Base-by-base conservation (phyloP, 1,140 invertebrate species). In the Drosophila paulistorum region DNA sequence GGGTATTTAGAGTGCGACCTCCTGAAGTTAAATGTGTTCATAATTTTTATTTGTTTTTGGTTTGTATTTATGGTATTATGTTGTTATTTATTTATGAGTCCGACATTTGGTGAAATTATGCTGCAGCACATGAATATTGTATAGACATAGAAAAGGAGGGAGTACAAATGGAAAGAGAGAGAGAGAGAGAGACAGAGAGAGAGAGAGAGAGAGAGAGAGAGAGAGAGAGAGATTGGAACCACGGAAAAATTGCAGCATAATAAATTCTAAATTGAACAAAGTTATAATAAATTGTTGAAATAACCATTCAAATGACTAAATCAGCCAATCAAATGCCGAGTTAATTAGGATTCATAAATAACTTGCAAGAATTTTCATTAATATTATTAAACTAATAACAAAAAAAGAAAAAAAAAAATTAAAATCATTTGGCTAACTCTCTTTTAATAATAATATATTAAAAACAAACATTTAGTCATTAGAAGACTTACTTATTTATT, bases 101-200 rank as follows among this genome's bases (percentile, higher is more conserved):
- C 37, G 57, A 37, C 33, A 37, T 59, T 59, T 59, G 57, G 14
- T 37, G 26, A 37, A 59, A 37, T 59, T 59, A 37, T 17, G 57
- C 57, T 59, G 57, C 57, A 59, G 33, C 57, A 59, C 39, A 59
- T 59, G 9, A 59, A 59, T 59, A 59, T 59, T 59, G 9, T 37
- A 59, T 37, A 37, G 9, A 37, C 14, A 11, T 6, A 37, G 35
- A 37, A 11, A 37, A 20, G 30, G 10, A 9, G 9, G 7, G 14
- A 39, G 9, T 9, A 17, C 0, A 10, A 23, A 51, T 23, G 17
- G 2, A 11, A 10, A 51, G 20, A 51, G 17, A 23, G 45, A 20
- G 33, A 9, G 33, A 35, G 35, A 37, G 7, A 5, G 2, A 51
- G 45, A 51, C 10, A 23, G 45, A 5, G 33, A 35, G 35, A 37